Percentiles rank a stretch among this genome's conserved stretches.
Evolutionary conservation across 2,113 vertebrate genomes (phyloP).

Genomic region (Passer montanus): DNA sequence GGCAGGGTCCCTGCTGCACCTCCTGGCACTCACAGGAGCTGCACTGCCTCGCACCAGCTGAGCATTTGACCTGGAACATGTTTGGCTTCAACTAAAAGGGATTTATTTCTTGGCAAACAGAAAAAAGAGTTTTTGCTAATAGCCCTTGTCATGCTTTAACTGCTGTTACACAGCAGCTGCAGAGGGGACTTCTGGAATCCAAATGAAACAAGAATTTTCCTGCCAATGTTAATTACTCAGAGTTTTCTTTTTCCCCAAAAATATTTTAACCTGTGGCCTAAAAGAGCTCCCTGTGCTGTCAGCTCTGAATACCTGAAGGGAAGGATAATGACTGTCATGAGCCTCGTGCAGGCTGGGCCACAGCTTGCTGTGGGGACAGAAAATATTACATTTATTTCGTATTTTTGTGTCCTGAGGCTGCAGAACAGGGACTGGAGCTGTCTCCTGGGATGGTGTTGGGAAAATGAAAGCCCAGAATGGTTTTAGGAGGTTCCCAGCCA

Average conservation of each 20-base stretch:
- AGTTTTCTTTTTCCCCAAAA: neutral
- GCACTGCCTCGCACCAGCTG: neutral
- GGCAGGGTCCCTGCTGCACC: neutral
- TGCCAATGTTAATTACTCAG: constrained; percentile 7
- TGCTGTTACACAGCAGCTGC: constrained; percentile 30
- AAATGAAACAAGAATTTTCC: constrained; percentile 22
- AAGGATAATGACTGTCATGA: neutral
- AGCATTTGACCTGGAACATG: neutral
- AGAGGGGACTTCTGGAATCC: neutral
- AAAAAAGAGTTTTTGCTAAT: constrained; percentile 1
- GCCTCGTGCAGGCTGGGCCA: neutral
- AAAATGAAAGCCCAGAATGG: neutral
- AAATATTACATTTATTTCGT: neutral
- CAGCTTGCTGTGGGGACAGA: neutral
- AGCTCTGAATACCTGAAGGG: neutral
- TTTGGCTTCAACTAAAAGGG: constrained; percentile 8
- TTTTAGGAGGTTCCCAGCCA: neutral
- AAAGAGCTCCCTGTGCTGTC: neutral
- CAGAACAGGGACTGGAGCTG: neutral
- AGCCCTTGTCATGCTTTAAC: constrained; percentile 4
- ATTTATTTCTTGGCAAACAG: constrained; percentile 48
- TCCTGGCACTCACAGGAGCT: neutral
- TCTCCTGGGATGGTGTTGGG: accelerated
- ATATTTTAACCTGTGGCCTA: neutral
- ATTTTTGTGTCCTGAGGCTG: neutral